These are phyloP conservation scores for Latheticus oryzae DNA, from an alignment of 2,888 invertebrate species.

Conservation along the genomic window DNA sequence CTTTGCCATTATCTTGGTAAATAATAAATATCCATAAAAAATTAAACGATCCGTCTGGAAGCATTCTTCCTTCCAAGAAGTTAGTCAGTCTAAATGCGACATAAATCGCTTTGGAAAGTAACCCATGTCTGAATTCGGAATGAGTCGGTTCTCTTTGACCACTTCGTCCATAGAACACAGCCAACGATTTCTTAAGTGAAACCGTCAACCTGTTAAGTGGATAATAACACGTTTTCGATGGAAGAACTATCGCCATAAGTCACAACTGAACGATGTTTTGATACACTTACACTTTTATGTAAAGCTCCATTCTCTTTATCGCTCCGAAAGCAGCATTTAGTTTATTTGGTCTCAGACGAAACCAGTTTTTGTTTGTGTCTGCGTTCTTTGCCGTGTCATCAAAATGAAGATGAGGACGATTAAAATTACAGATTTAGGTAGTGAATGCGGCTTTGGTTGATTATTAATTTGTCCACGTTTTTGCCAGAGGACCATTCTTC, in stretches of 20 bases:
- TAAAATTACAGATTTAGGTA: constrained; percentile 44
- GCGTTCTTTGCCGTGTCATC: constrained; percentile 48
- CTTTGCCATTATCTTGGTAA: too few relatives aligned
- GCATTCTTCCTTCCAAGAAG: constrained; percentile 29
- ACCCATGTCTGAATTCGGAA: constrained; percentile 29
- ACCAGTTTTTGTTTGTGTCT: constrained; percentile 49
- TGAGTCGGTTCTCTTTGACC: constrained; percentile 28
- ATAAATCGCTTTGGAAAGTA: constrained; percentile 34
- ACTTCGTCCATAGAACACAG: constrained; percentile 3
- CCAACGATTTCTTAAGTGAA: constrained; percentile 13
- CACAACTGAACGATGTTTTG: constrained; percentile 12
- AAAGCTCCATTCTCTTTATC: constrained; percentile 28
- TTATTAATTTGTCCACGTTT: constrained; percentile 35
- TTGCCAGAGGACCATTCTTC: too few relatives aligned
- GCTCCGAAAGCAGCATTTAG: constrained; percentile 33
- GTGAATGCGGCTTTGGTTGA: constrained; percentile 34
- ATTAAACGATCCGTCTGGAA: too few relatives aligned
- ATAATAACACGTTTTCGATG: constrained; percentile 23
- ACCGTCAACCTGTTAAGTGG: constrained; percentile 18
- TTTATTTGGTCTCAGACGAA: constrained; percentile 42
- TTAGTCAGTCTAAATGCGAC: constrained; percentile 18
- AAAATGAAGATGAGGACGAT: constrained; percentile 46
- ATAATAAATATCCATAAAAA: too few relatives aligned
- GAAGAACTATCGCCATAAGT: constrained; percentile 24
- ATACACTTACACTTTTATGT: constrained; percentile 39